A percentile compares a stretch with the other conserved stretches of the same genome.
Evolutionary conservation across 1,140 invertebrate species (phyloP).

Genomic region (Drosophila virilis): DNA sequence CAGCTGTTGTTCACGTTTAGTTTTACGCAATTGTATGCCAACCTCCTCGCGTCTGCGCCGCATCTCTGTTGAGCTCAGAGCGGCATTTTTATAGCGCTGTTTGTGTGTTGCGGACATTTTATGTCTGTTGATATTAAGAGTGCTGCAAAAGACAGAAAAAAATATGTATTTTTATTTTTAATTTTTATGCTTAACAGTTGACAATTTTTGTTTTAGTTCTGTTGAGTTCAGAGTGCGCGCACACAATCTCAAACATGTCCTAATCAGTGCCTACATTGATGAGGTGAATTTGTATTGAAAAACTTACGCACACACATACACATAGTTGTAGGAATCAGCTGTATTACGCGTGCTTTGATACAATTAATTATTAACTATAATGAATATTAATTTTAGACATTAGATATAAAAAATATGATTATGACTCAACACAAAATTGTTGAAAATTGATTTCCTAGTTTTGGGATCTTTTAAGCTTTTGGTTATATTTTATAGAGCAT

Average conservation of each 20-base stretch:
- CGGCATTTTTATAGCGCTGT: conserved; percentile 97
- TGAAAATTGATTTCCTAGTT: no score
- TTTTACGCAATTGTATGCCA: conserved; percentile 97
- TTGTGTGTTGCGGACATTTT: conserved; percentile 94
- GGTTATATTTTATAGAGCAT: conserved; percentile 9
- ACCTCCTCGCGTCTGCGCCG: conserved; percentile 97
- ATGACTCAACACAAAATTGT: no score
- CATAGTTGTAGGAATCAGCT: neutral
- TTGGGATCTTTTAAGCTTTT: neutral
- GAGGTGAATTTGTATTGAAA: neutral
- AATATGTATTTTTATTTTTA: conserved; percentile 2
- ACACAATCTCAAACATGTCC: neutral
- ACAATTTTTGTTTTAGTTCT: neutral
- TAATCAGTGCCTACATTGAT: conserved; percentile 3
- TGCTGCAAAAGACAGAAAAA: conserved; percentile 1
- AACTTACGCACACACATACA: neutral
- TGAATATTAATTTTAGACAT: no score
- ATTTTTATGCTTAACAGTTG: neutral
- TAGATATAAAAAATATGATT: no score
- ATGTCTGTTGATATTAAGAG: conserved; percentile 33
- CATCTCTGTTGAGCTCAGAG: conserved; percentile 95
- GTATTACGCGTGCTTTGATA: neutral
- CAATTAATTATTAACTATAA: no score
- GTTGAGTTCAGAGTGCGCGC: neutral
- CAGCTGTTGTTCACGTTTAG: conserved; percentile 96